Conservation (phyloP, 2,113 vertebrate genomes). For the Myiagra hebetior region DNA sequence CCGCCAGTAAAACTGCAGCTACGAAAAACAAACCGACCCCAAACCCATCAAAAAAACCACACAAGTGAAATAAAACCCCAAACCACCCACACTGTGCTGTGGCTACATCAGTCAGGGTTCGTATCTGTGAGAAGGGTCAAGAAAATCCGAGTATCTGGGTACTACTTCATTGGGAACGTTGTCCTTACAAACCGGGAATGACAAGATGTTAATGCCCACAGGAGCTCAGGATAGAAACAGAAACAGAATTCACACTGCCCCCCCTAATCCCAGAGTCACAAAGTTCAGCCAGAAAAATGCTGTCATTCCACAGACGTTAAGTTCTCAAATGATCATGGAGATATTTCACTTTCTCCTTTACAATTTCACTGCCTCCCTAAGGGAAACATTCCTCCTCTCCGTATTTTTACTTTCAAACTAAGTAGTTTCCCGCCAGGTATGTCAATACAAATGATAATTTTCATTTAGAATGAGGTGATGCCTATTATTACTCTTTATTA, state of each 20-base stretch:
- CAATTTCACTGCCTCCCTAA: neutral
- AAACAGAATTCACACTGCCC: neutral
- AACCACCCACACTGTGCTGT: neutral
- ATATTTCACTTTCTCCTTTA: neutral
- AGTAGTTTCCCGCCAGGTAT: neutral
- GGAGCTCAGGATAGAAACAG: neutral
- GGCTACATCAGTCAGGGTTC: neutral
- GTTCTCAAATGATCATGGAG: neutral
- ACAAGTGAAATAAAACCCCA: neutral
- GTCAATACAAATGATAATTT: neutral
- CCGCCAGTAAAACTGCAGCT: neutral
- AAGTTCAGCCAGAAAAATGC: neutral
- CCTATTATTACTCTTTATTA: neutral
- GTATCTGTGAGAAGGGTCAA: neutral
- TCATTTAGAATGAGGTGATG: neutral
- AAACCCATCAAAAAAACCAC: neutral
- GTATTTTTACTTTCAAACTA: neutral
- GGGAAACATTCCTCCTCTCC: neutral
- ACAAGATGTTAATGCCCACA: neutral
- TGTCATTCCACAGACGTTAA: fast-evolving
- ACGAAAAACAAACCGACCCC: neutral
- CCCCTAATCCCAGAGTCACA: neutral
- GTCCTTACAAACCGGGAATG: neutral
- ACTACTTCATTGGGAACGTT: neutral
- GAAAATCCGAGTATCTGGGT: neutral